Evolutionary conservation across 2,113 vertebrate species (phyloP).

Genomic region (Chelonoidis abingdonii): DNA sequence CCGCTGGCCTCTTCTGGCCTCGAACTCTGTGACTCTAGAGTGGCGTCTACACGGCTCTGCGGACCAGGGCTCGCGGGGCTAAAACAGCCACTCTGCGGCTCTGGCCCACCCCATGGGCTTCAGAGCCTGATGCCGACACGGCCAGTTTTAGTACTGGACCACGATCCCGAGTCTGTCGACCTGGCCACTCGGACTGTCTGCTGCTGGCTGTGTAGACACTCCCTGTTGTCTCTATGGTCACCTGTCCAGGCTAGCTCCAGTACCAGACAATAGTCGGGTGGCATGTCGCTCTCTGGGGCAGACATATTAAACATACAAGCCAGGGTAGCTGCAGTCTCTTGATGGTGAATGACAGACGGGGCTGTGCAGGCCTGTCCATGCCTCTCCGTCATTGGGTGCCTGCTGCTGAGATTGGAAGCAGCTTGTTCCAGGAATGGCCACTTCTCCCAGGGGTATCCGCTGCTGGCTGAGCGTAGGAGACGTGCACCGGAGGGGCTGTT

Average conservation of each 20-base stretch:
- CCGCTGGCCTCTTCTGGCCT: neutral
- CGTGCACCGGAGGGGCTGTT: neutral
- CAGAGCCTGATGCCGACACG: rapidly evolving
- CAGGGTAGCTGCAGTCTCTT: neutral
- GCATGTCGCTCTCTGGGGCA: neutral
- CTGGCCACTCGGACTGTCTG: neutral
- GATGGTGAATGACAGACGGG: neutral
- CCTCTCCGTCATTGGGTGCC: neutral
- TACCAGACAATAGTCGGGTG: neutral
- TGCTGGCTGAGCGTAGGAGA: neutral
- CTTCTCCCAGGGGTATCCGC: neutral
- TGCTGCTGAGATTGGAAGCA: neutral
- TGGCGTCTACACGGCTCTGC: neutral
- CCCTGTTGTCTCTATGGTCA: neutral
- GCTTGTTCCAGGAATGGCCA: neutral
- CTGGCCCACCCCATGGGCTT: neutral
- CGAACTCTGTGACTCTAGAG: neutral
- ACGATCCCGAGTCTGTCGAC: neutral
- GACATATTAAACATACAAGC: neutral
- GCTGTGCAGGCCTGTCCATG: neutral
- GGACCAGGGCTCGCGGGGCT: too few species aligned
- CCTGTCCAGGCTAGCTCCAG: neutral
- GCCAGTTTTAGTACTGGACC: neutral
- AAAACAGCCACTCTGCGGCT: neutral
- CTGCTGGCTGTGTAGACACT: neutral